A percentile compares a stretch with the other conserved stretches of the same genome.
Conservation (phyloP, 1,140 invertebrate species). For the Bombus confusus region DNA sequence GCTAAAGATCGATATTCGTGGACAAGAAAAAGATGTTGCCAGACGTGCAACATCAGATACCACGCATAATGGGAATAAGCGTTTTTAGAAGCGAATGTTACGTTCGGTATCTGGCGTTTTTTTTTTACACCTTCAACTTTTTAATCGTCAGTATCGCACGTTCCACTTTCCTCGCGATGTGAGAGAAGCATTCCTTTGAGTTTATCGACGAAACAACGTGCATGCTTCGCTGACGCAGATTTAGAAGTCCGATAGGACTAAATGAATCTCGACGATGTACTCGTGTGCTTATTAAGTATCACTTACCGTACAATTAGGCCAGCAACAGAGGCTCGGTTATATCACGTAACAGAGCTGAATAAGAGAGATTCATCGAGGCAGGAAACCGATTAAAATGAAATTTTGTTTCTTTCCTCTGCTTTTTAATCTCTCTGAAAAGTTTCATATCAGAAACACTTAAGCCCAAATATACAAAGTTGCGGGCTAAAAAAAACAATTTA, state of each 20-base stretch:
- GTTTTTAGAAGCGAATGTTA: background rate
- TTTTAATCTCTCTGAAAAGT: background rate
- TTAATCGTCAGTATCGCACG: background rate
- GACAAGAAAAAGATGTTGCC: too few species aligned
- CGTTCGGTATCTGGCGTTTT: too few species aligned
- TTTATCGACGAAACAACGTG: background rate
- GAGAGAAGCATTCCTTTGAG: background rate
- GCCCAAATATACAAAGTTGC: too few species aligned
- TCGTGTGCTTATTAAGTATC: slow-evolving; percentile 17
- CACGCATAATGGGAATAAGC: background rate
- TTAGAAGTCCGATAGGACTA: background rate
- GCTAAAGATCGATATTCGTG: too few species aligned
- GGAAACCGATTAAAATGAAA: background rate
- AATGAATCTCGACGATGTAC: slow-evolving; percentile 16
- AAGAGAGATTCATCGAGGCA: background rate
- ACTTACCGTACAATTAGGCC: background rate
- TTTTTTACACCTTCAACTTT: background rate
- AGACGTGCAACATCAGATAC: too few species aligned
- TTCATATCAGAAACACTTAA: too few species aligned
- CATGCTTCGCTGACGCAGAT: background rate
- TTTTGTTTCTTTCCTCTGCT: background rate
- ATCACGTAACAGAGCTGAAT: background rate
- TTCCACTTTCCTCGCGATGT: background rate
- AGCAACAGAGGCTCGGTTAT: background rate
- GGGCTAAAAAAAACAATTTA: too few species aligned